phyloP scores from a whole-genome alignment of 2,888 invertebrate genomes.

The Plagodis dolabraria region DNA sequence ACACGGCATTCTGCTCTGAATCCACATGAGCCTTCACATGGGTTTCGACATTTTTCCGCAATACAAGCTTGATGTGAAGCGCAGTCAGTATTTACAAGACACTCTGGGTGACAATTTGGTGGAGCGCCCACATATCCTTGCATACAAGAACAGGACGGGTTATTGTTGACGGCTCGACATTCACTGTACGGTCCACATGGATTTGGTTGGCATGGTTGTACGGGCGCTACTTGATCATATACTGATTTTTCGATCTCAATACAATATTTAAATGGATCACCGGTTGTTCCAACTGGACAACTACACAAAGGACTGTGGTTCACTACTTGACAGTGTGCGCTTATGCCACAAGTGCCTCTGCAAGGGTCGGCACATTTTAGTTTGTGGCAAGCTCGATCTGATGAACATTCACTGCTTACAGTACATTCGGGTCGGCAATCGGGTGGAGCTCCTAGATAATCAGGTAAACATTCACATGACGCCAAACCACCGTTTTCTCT shows the following conservation, averaged over 20 bases:
- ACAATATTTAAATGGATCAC: slow-evolving; percentile 87
- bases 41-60: slow-evolving; percentile 92
- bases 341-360: slow-evolving; percentile 88
- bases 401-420: slow-evolving; percentile 90
- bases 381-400: slow-evolving; percentile 90
- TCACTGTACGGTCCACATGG: slow-evolving; percentile 93
- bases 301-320: slow-evolving; percentile 93
- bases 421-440: slow-evolving; percentile 91
- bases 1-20: slow-evolving; percentile 91
- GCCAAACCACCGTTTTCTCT: slow-evolving; percentile 89
- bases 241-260: slow-evolving; percentile 58
- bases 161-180: slow-evolving; percentile 88
- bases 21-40: slow-evolving; percentile 93
- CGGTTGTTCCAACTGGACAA: slow-evolving; percentile 87
- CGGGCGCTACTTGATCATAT: slow-evolving; percentile 48
- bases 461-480: slow-evolving; percentile 89
- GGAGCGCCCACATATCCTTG: slow-evolving; percentile 90
- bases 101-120: slow-evolving; percentile 93
- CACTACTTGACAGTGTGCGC: slow-evolving; percentile 90
- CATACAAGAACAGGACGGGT: slow-evolving; percentile 92
- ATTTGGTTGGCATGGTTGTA: slow-evolving; percentile 89
- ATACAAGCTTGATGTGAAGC: slow-evolving; percentile 91
- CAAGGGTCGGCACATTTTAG: slow-evolving; percentile 93
- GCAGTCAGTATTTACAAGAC: slow-evolving; percentile 93
- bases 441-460: slow-evolving; percentile 89